Evolutionary conservation across 2,113 vertebrate species (phyloP).

Genomic region (Meriones unguiculatus): DNA sequence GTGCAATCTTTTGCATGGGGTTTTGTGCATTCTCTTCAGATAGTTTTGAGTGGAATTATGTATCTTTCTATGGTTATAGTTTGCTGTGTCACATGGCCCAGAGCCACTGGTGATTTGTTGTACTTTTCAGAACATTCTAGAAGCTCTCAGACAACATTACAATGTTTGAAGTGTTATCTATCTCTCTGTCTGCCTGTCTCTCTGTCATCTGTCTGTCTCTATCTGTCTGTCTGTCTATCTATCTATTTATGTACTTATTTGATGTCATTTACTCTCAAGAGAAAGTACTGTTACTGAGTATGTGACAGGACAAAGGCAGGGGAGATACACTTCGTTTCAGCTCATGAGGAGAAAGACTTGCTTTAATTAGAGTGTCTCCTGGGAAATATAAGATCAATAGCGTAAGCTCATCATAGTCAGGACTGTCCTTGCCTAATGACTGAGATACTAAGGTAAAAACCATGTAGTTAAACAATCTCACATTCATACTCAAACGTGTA

Average conservation of each 20-base stretch:
- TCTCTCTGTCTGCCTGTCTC: constrained; percentile 33
- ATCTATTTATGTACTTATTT: background rate
- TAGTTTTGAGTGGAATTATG: constrained; percentile 43
- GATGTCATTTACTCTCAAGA: constrained; percentile 70
- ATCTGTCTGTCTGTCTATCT: background rate
- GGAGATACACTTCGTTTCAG: constrained; percentile 70
- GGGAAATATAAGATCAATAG: constrained; percentile 84
- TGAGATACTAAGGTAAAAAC: constrained; percentile 83
- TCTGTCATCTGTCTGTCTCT: background rate
- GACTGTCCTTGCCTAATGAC: constrained; percentile 85
- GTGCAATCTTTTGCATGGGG: background rate
- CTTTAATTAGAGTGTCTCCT: constrained; percentile 86
- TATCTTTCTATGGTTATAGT: constrained; percentile 63
- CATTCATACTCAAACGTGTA: constrained; percentile 75
- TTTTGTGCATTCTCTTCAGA: constrained; percentile 60
- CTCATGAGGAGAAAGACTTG: constrained; percentile 83
- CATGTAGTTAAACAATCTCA: constrained; percentile 75
- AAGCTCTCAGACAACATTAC: constrained; percentile 79
- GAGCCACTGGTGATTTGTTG: constrained; percentile 80
- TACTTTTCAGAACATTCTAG: constrained; percentile 77
- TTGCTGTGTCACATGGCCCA: constrained; percentile 67
- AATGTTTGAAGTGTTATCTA: constrained; percentile 70
- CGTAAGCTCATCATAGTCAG: constrained; percentile 82
- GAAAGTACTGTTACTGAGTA: constrained; percentile 69
- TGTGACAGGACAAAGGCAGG: constrained; percentile 47